These are phyloP conservation scores for Myotis findleyi DNA, from an alignment of 2,797 vertebrate species.

Conservation along the genomic window DNA sequence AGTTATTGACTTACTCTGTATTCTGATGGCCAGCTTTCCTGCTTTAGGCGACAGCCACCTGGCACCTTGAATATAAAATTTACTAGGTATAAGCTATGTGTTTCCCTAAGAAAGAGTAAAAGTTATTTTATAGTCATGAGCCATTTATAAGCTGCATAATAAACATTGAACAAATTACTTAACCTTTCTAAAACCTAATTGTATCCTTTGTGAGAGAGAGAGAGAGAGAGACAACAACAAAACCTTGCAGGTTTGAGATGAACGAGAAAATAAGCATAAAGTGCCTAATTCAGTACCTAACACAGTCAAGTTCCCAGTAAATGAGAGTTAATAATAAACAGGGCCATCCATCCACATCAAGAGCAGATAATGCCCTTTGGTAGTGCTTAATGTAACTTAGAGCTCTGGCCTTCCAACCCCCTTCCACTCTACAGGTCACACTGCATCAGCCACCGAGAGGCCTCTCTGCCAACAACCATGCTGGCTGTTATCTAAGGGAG, in stretches of 20 bases:
- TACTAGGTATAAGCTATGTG: not conserved
- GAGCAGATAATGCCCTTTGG: not conserved
- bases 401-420: not conserved
- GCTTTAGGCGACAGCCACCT: not conserved
- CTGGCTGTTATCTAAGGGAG: conserved; percentile 56
- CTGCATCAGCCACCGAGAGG: not conserved
- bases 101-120: conserved; percentile 25
- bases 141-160: conserved; percentile 27
- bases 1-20: not conserved
- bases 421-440: not conserved
- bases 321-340: conserved; percentile 6
- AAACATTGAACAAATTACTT: not conserved
- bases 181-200: conserved; percentile 13
- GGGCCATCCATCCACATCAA: not conserved
- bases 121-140: conserved; percentile 15
- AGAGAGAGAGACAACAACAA: not conserved
- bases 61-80: not conserved
- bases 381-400: not conserved
- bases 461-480: not conserved
- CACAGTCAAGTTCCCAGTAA: not conserved
- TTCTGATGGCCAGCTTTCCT: not conserved
- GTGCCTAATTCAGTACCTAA: not conserved
- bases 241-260: not conserved
- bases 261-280: not conserved
- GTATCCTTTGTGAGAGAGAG: not conserved